A percentile compares a stretch with the other conserved stretches of the same genome.
phyloP scores from a whole-genome alignment of 2,888 invertebrate species.

The Oeneis ivallda region DNA sequence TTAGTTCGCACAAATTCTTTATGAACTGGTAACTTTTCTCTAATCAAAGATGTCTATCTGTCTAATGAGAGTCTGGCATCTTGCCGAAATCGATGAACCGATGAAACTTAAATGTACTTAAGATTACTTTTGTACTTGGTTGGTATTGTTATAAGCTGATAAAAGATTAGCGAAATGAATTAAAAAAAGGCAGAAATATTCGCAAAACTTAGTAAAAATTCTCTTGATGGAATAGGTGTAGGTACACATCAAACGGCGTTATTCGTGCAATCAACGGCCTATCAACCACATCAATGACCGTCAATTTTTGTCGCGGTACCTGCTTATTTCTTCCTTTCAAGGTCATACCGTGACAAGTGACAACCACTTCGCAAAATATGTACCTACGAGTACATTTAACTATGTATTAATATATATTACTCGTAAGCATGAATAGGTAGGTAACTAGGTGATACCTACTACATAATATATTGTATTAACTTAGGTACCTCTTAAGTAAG shows the following conservation, averaged over 20 bases:
- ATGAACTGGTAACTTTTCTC: neutral
- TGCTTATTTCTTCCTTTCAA: neutral
- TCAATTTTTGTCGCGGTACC: too few species aligned
- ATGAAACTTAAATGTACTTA: neutral
- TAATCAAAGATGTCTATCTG: neutral
- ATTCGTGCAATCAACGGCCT: too few species aligned
- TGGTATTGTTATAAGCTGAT: neutral
- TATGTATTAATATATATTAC: too few species aligned
- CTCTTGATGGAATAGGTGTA: too few species aligned
- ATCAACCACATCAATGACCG: too few species aligned
- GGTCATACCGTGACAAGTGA: constrained; percentile 7
- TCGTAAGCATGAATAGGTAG: too few species aligned
- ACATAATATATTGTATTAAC: too few species aligned
- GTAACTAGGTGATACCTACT: too few species aligned
- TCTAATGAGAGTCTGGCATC: constrained; percentile 6
- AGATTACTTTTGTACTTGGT: too few species aligned
- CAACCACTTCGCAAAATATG: neutral
- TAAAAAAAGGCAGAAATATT: neutral
- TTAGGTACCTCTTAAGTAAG: neutral
- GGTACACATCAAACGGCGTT: too few species aligned
- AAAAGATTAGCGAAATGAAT: neutral
- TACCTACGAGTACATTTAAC: too few species aligned
- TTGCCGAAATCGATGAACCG: constrained; percentile 15
- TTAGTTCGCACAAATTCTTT: too few species aligned
- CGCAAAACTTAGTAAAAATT: neutral